Conservation (phyloP, 2,113 vertebrate species). For the Porphyrio hochstetteri region DNA sequence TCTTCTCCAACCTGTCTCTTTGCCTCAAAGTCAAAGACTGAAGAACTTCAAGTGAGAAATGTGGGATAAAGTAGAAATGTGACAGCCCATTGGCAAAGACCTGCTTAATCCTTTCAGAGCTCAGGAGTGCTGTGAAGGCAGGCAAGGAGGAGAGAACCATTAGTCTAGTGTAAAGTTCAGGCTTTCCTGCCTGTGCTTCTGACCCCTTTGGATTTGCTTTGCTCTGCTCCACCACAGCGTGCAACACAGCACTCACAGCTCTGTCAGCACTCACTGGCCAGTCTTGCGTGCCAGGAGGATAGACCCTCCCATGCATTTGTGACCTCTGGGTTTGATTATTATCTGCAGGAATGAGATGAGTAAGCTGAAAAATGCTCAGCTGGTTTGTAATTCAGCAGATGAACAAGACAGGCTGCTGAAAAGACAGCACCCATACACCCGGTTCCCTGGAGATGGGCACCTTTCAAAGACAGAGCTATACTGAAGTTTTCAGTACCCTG, state of each 20-base stretch:
- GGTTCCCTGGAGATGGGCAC: not conserved
- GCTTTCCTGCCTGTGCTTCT: not conserved
- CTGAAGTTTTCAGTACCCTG: not conserved
- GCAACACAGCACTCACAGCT: not conserved
- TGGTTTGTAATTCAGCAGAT: not conserved
- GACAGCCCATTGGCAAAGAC: not conserved
- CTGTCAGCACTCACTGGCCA: not conserved
- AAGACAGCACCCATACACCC: not conserved
- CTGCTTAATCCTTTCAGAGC: not conserved
- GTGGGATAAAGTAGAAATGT: not conserved
- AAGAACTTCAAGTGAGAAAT: not conserved
- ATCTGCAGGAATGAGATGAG: slow-evolving; percentile 23
- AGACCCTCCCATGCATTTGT: not conserved
- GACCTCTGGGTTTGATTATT: slow-evolving; percentile 3
- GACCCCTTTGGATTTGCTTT: not conserved
- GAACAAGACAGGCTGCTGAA: not conserved
- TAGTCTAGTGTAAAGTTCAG: not conserved
- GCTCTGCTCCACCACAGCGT: not conserved
- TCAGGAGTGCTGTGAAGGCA: not conserved
- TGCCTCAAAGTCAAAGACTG: not conserved
- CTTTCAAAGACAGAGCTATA: not conserved
- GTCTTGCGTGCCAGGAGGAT: not conserved
- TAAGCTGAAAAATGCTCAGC: not conserved
- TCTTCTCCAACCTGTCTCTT: not conserved
- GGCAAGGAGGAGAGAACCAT: not conserved